A percentile compares a stretch with the other conserved stretches of the same genome.
Conservation (phyloP, 2,888 invertebrate genomes). For the Eueremaeus valkanovi region DNA sequence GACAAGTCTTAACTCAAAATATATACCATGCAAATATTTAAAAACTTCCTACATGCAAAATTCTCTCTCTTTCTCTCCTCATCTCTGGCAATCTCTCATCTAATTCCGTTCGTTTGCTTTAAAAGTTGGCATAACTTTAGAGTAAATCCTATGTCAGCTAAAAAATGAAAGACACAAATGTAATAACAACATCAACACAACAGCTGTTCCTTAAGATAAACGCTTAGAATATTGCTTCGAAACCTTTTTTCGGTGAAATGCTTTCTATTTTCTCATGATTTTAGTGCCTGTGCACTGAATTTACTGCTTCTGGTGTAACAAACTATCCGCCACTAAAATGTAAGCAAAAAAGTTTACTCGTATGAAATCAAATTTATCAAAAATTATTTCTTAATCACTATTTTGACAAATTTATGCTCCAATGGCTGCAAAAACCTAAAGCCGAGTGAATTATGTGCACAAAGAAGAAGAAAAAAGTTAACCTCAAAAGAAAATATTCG, state of each 20-base stretch:
- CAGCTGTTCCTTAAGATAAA: conserved; percentile 22
- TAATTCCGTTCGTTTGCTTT: background rate
- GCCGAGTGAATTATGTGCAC: background rate
- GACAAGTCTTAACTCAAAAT: background rate
- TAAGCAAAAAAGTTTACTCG: background rate
- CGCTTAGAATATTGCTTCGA: conserved; percentile 4
- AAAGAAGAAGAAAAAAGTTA: too few relatives aligned
- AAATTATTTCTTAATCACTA: conserved; percentile 26
- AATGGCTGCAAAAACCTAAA: background rate
- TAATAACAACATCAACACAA: conserved; percentile 30
- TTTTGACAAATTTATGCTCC: conserved; percentile 28
- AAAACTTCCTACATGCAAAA: too few relatives aligned
- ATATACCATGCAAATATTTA: background rate
- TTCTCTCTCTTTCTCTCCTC: background rate
- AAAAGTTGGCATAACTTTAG: background rate
- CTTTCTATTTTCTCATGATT: background rate
- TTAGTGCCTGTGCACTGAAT: conserved; percentile 11
- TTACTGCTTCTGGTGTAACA: conserved; percentile 12
- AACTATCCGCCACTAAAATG: background rate
- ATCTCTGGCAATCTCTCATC: background rate
- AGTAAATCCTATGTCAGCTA: conserved; percentile 28
- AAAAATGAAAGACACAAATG: conserved; percentile 15
- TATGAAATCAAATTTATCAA: conserved; percentile 17
- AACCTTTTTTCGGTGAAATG: conserved; percentile 4
- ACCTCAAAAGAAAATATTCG: too few relatives aligned